phyloP scores from a whole-genome alignment of 2,888 invertebrate species.

The Phyllotreta striolata region DNA sequence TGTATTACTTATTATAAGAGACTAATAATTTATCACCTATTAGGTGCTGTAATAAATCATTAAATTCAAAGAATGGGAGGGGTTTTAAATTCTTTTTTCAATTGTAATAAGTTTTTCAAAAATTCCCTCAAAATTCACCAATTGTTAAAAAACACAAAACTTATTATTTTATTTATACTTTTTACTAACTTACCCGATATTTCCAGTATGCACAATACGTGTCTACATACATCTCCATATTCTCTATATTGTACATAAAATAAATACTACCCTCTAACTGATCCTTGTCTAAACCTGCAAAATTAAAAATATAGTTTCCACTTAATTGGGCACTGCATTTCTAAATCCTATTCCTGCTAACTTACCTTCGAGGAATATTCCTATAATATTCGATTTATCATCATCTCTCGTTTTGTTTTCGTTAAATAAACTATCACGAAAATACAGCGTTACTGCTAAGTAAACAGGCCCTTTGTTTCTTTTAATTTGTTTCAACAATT shows the following conservation, averaged over 20 bases:
- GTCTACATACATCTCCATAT: slow-evolving; percentile 34
- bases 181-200: slow-evolving; percentile 40
- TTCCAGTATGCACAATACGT: slow-evolving; percentile 47
- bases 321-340: not conserved
- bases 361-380: slow-evolving; percentile 61
- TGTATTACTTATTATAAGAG: no score
- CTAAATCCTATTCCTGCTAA: no score
- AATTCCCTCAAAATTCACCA: no score
- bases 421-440: slow-evolving; percentile 46
- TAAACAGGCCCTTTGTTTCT: slow-evolving; percentile 30
- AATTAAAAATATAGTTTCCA: not conserved
- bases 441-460: slow-evolving; percentile 43
- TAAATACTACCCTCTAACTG: slow-evolving; percentile 63
- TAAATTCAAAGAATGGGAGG: no score
- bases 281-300: slow-evolving; percentile 64
- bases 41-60: no score
- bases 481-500: slow-evolving; percentile 41
- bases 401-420: slow-evolving; percentile 31
- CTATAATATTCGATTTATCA: slow-evolving; percentile 62
- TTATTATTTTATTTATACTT: no score
- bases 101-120: no score
- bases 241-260: slow-evolving; percentile 61
- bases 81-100: no score
- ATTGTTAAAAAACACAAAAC: no score
- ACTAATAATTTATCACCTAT: no score